These are phyloP conservation scores for Pundamilia nyererei DNA, from an alignment of 2,113 vertebrate genomes.

Conservation along the genomic window DNA sequence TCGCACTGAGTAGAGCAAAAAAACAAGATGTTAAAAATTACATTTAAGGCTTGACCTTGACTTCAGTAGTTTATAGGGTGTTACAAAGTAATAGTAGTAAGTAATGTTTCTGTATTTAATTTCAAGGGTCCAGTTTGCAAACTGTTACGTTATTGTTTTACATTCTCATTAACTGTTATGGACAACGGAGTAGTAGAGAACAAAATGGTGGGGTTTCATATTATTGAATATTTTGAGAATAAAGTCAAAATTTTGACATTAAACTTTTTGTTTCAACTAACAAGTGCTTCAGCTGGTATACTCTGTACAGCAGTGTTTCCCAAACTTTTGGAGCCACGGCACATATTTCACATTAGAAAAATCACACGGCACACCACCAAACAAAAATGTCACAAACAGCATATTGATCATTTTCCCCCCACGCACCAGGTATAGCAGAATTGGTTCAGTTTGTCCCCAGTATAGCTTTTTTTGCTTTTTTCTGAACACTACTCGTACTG, in stretches of 20 bases:
- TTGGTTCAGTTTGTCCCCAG: not conserved
- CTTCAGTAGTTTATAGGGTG: not conserved
- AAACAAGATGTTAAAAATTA: not conserved
- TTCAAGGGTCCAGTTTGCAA: not conserved
- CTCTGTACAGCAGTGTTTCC: not conserved
- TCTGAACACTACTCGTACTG: not conserved
- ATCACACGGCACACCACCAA: not conserved
- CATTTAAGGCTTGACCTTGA: not conserved
- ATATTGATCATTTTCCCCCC: not conserved
- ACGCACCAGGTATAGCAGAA: rapidly evolving
- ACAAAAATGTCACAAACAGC: not conserved
- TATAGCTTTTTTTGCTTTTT: not conserved
- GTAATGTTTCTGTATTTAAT: not conserved
- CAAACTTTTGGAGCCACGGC: not conserved
- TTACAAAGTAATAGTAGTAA: not conserved
- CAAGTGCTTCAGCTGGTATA: not conserved
- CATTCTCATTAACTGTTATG: not conserved
- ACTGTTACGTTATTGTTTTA: not conserved
- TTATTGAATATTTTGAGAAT: not conserved
- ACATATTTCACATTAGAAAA: not conserved
- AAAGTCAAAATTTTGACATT: not conserved
- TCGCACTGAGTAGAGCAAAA: not conserved
- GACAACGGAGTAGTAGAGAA: not conserved
- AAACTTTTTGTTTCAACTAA: not conserved
- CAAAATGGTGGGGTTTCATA: not conserved